These are phyloP conservation scores for Biston betularia DNA, from an alignment of 2,888 invertebrate genomes.

Conservation along the genomic window DNA sequence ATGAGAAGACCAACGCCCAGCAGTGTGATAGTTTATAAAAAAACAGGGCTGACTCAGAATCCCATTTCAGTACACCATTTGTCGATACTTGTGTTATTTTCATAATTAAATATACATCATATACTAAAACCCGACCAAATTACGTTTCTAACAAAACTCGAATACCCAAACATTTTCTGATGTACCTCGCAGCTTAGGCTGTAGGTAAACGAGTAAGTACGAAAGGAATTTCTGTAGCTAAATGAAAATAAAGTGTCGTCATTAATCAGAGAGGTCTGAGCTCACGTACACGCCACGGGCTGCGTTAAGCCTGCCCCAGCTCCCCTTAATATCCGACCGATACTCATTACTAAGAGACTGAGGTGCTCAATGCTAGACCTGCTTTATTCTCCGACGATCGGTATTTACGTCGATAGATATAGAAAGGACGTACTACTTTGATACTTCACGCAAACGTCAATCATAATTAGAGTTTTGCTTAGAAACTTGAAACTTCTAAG, in stretches of 20 bases:
- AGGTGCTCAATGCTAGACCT: conserved; percentile 28
- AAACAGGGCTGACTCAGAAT: too few relatives aligned
- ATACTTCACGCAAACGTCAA: too few relatives aligned
- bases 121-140: background rate
- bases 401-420: background rate
- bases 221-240: conserved; percentile 48
- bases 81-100: too few relatives aligned
- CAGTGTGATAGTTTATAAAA: too few relatives aligned
- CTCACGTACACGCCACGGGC: conserved; percentile 56
- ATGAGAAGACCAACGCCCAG: too few relatives aligned
- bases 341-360: conserved; percentile 47
- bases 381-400: background rate
- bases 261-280: conserved; percentile 67
- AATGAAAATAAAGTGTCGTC: conserved; percentile 71
- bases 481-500: too few relatives aligned
- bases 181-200: background rate
- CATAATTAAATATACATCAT: background rate
- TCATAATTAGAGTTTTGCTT: too few relatives aligned
- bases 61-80: too few relatives aligned
- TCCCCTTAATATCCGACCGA: conserved; percentile 48
- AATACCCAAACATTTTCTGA: conserved; percentile 3
- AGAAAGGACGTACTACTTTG: too few relatives aligned
- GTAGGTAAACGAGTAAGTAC: conserved; percentile 38
- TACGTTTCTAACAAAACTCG: background rate
- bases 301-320: conserved; percentile 46